Evolutionary conservation across 2,113 vertebrate species (phyloP).

Genomic region (Lepisosteus osseus): DNA sequence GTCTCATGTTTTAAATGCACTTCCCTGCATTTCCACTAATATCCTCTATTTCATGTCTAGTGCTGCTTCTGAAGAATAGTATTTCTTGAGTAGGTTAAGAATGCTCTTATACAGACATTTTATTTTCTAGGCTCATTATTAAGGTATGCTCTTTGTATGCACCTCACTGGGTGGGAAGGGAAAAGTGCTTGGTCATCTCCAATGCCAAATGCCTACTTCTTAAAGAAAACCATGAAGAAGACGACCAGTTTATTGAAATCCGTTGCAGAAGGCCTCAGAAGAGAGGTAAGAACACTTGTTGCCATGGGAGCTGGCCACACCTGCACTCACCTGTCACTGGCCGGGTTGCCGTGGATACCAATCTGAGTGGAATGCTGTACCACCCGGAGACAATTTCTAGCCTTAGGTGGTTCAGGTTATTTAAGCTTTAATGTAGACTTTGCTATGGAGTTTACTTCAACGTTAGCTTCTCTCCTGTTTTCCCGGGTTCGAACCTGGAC

Average conservation of each 20-base stretch:
- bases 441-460: background rate
- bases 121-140: conserved; percentile 52
- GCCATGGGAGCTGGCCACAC: too few species aligned
- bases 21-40: background rate
- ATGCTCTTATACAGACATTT: background rate
- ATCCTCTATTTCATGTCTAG: background rate
- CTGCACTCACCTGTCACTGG: too few species aligned
- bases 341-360: too few species aligned
- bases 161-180: conserved; percentile 54
- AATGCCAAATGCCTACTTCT: conserved; percentile 52
- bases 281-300: conserved; percentile 25
- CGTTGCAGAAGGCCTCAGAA: conserved; percentile 45
- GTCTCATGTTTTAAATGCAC: background rate
- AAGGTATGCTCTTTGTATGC: conserved; percentile 62
- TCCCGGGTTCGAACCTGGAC: too few species aligned
- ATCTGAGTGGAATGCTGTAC: too few species aligned
- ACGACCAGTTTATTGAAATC: conserved; percentile 60
- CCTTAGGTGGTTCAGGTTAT: background rate
- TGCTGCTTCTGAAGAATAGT: too few species aligned
- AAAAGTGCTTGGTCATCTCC: conserved; percentile 45
- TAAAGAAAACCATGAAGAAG: conserved; percentile 46
- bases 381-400: too few species aligned
- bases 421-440: background rate
- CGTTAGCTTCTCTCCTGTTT: too few species aligned
- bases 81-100: too few species aligned